Conservation (phyloP, 2,113 vertebrate genomes). For the Scophthalmus maximus region DNA sequence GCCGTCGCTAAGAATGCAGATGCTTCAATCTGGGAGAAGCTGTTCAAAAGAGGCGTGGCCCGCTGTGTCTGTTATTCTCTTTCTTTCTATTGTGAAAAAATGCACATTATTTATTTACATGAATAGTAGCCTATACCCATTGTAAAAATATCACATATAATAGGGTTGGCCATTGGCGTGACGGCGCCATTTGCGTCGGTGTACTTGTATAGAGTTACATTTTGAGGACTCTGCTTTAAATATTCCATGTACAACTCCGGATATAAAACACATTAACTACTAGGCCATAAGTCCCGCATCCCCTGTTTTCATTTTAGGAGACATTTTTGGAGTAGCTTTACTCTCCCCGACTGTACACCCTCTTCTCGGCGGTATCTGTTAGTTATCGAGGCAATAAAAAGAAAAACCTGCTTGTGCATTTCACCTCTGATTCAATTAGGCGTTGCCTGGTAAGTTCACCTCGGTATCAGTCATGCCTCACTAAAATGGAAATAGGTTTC, state of each 20-base stretch:
- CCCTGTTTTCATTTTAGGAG: background rate
- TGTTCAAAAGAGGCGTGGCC: background rate
- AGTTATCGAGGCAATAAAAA: slow-evolving; percentile 70
- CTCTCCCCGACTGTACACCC: slow-evolving; percentile 23
- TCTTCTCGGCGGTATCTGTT: slow-evolving; percentile 60
- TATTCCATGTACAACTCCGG: too few relatives aligned
- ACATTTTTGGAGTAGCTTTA: background rate
- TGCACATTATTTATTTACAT: too few relatives aligned
- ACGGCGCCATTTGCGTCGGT: too few relatives aligned
- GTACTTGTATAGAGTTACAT: too few relatives aligned
- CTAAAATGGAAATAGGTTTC: slow-evolving; percentile 85
- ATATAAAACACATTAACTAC: too few relatives aligned
- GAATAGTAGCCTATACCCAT: too few relatives aligned
- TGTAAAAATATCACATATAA: too few relatives aligned
- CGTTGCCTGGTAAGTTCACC: slow-evolving; percentile 86
- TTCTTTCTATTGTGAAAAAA: background rate
- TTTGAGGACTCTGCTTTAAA: too few relatives aligned
- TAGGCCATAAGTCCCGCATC: background rate
- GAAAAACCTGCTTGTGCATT: slow-evolving; percentile 71
- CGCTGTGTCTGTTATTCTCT: background rate
- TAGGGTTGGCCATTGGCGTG: too few relatives aligned
- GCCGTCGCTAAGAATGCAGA: background rate
- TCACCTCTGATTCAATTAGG: slow-evolving; percentile 90
- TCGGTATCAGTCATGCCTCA: slow-evolving; percentile 86
- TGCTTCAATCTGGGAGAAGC: background rate